Evolutionary conservation across 1,140 invertebrate species (phyloP), one percentile per base, ranked within the genome.

Genomic region (Bombus confusus): DNA sequence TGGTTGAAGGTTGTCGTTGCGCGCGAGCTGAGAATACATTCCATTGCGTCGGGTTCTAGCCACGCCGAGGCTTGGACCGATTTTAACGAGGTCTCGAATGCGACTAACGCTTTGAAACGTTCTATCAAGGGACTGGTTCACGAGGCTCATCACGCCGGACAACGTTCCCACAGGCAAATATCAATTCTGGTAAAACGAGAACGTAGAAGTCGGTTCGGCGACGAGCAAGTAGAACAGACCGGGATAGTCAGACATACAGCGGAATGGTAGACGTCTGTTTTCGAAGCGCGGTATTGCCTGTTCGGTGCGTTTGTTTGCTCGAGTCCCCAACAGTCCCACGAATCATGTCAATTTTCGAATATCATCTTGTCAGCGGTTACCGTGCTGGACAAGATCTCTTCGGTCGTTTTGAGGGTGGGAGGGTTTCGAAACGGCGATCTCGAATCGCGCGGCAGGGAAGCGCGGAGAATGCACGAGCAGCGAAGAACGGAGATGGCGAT

Each of bases 11-110:
- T 52, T 52, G 6, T 52, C 5, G 47, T 52, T 52, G 31, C 59
- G 47, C 25, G 39, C 77, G 64, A 74, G 57, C 64, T 18, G 59
- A 78, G 75, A 86, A 86, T 71, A 89, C 88, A 89, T 89, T 89
- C 88, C 88, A 89, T 82, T 88, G 79, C 84, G 68, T 87, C 57
- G 57, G 64, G 12, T 68, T 41, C 22, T 10, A 31, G 64, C 66
- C 75, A 37, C 43, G 62, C 37, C 43, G 80, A 5, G 59, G 59
- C 28, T 62, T 13, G 59, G 18, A 62, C 59, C 59, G 25, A 52
- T 52, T 52, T 52, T 52, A 52, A 52, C 18, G 57, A 74, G 57
- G 59, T 66, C 59, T 85, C 59, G 77, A 62, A 52, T 9, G 69
- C 77, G 68, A 47, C 39, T 25, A 28, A 72, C 15, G 52, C 66